Base-by-base conservation (phyloP, 2,113 vertebrate species). In the Podocnemis expansa region DNA sequence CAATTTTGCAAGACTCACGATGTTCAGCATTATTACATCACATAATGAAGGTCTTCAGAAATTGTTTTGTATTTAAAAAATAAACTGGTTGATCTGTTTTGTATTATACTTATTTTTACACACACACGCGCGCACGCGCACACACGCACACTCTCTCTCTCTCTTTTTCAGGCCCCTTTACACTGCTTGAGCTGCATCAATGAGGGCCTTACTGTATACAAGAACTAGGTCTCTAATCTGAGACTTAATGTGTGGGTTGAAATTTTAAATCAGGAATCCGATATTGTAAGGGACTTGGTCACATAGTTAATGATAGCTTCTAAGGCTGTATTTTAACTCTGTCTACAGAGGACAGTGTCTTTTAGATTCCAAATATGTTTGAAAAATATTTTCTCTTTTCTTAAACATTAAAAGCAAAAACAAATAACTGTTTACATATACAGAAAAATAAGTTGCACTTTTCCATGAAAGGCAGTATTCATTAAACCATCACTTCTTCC, bases 11-110 rank as follows among this genome's bases (percentile, higher is more conserved):
- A 90, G 81, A 60, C 60, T 87, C n/a, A 58, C 87, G 78, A 41
- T 83, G 25, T 80, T 82, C 84, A 58, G 52, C 34, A 87, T 87
- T 94, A 87, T 91, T 91, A 52, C 88, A 0, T 67, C 82, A 19
- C 93, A 91, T 83, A 80, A 14, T 78, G 94, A 38, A 47, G 80
- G 90, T 90, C 90, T 56, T 95, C 89, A 82, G 43, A 67, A 52
- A 89, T 83, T 95, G 79, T 91, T 96, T 96, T 93, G 87, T 96
- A 95, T 51, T 87, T 82, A 95, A 93, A 91, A 93, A 79, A 93
- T 85, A 93, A 82, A 95, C 95, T n/a, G 34, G 14, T n/a, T 63
- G 60, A 31, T 60, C 56, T 60, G 31, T 19, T 63, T n/a, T n/a
- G 31, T 63, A 17, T 63, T 63, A 63, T 4, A 34, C 34, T 17